Percentiles rank a stretch among this genome's conserved stretches.
phyloP scores from a whole-genome alignment of 2,113 vertebrate genomes.

The Tychaedon coryphoeus region DNA sequence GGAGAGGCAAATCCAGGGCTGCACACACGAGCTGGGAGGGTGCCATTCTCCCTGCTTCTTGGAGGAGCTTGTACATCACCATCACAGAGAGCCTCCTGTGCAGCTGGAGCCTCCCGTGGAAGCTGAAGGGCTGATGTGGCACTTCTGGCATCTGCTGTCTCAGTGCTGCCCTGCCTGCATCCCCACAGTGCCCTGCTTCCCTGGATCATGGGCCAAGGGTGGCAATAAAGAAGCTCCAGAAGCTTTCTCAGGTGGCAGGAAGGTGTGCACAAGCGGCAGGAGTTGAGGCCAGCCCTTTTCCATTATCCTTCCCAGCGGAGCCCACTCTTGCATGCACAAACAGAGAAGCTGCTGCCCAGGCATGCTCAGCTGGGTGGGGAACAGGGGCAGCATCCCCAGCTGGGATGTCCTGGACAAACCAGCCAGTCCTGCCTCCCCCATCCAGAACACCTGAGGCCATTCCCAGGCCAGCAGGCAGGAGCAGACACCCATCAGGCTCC shows the following conservation, averaged over 20 bases:
- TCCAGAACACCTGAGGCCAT: background rate
- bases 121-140: background rate
- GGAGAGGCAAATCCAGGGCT: background rate
- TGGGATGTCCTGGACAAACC: background rate
- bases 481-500: background rate
- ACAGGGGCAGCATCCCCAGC: background rate
- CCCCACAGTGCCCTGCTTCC: rapidly evolving
- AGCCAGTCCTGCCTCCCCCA: background rate
- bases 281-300: background rate
- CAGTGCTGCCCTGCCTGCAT: background rate
- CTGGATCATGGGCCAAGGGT: rapidly evolving
- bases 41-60: background rate
- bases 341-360: background rate
- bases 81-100: background rate
- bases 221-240: background rate
- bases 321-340: rapidly evolving
- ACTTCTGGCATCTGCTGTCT: background rate
- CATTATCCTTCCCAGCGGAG: background rate
- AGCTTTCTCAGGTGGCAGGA: background rate
- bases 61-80: background rate
- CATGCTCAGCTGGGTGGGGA: background rate
- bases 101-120: background rate
- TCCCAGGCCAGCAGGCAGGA: background rate
- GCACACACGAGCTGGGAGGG: background rate
- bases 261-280: background rate